Percentiles rank a stretch among this genome's conserved stretches.
These are phyloP conservation scores for Eupithecia insigniata DNA, from an alignment of 2,888 invertebrate species.

Conservation along the genomic window DNA sequence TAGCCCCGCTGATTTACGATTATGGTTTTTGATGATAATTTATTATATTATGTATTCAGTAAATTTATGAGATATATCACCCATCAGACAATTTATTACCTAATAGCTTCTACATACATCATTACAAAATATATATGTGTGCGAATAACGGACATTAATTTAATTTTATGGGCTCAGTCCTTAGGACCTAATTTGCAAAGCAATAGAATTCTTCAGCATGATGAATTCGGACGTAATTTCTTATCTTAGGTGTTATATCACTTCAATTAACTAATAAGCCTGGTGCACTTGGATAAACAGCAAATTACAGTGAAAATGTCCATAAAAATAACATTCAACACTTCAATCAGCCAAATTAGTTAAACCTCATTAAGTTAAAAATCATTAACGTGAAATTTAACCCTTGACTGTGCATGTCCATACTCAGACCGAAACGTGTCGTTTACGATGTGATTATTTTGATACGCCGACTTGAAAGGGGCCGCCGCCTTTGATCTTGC, in stretches of 20 bases:
- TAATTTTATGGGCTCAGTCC: constrained; percentile 15
- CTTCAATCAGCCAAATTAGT: constrained; percentile 18
- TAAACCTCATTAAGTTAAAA: constrained; percentile 15
- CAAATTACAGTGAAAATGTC: constrained; percentile 9
- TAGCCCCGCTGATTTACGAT: constrained; percentile 16
- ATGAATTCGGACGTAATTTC: not conserved
- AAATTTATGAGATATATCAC: constrained; percentile 14
- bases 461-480: constrained; percentile 65
- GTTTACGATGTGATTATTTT: constrained; percentile 62
- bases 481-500: constrained; percentile 69
- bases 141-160: constrained; percentile 3
- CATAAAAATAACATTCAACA: constrained; percentile 21
- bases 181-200: constrained; percentile 5
- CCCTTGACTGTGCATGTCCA: constrained; percentile 39
- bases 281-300: not conserved
- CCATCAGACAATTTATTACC: constrained; percentile 6
- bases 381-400: constrained; percentile 31
- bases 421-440: constrained; percentile 60
- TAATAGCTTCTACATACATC: constrained; percentile 6
- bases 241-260: not conserved
- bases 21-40: constrained; percentile 21
- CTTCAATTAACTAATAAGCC: not conserved
- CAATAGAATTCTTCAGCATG: no score
- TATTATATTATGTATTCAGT: constrained; percentile 26
- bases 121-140: constrained; percentile 5